Evolutionary conservation across 2,113 vertebrate species (phyloP).

Genomic region (Corythoichthys haematopterus): DNA sequence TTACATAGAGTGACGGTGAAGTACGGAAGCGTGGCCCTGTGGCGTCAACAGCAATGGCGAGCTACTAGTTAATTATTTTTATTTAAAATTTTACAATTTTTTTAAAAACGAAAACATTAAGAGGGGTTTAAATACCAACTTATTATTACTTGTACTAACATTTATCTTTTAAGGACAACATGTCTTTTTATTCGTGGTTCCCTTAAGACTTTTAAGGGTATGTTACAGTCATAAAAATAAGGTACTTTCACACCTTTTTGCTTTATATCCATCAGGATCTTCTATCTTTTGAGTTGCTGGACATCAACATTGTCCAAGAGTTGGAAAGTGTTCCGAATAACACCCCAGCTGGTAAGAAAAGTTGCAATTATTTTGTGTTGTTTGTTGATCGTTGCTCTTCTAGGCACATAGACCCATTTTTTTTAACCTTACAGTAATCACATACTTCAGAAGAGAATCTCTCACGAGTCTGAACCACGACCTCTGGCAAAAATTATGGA

Average conservation of each 20-base stretch:
- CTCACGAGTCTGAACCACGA: neutral
- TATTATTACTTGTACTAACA: too few relatives aligned
- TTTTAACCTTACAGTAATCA: neutral
- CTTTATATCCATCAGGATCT: constrained; percentile 77
- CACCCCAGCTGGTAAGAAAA: constrained; percentile 82
- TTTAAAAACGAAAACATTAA: too few relatives aligned
- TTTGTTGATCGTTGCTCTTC: neutral
- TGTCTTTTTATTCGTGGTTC: too few relatives aligned
- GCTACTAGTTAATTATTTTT: too few relatives aligned
- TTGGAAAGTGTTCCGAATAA: constrained; percentile 91
- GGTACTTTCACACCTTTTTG: neutral
- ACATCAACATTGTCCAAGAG: constrained; percentile 98
- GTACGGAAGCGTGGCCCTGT: too few relatives aligned
- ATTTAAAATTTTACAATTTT: too few relatives aligned
- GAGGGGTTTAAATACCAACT: too few relatives aligned
- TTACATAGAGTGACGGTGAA: too few relatives aligned
- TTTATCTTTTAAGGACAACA: too few relatives aligned
- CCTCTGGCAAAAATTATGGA: too few relatives aligned
- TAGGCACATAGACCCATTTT: neutral
- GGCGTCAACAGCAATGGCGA: too few relatives aligned
- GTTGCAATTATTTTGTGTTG: neutral
- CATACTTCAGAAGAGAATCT: neutral
- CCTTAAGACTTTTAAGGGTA: neutral
- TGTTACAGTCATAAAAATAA: too few relatives aligned
- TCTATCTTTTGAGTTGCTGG: constrained; percentile 91